Evolutionary conservation across 2,113 vertebrate species (phyloP).

Genomic region (Anser brachyrhynchus): DNA sequence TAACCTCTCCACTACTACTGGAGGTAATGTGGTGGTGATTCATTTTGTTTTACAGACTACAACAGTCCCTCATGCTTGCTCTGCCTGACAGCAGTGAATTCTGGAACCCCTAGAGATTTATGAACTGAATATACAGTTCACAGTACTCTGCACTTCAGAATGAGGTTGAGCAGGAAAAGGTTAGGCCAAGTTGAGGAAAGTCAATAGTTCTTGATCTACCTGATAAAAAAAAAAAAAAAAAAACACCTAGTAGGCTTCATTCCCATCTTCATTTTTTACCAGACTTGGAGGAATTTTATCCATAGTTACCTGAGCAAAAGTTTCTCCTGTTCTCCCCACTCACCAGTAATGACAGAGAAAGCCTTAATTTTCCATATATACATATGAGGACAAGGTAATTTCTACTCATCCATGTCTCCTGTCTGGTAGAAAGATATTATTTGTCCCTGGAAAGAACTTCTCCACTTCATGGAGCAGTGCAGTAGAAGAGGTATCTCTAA

Average conservation of each 20-base stretch:
- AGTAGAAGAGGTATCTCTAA: neutral
- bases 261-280: neutral
- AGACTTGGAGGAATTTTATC: neutral
- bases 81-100: neutral
- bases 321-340: neutral
- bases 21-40: neutral
- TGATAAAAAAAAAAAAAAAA: neutral
- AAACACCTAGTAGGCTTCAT: neutral
- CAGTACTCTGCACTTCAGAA: neutral
- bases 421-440: neutral
- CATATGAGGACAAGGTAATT: neutral
- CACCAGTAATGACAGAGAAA: neutral
- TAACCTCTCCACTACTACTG: neutral
- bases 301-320: neutral
- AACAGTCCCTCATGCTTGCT: neutral
- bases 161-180: neutral
- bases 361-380: neutral
- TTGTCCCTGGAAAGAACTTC: neutral
- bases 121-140: neutral
- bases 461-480: neutral
- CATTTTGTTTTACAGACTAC: neutral
- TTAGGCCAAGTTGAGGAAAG: neutral
- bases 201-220: neutral
- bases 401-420: neutral
- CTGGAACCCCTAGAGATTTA: neutral